Evolutionary conservation across 2,797 vertebrate genomes (phyloP).

Genomic region (Spinibarbus caldwelli): DNA sequence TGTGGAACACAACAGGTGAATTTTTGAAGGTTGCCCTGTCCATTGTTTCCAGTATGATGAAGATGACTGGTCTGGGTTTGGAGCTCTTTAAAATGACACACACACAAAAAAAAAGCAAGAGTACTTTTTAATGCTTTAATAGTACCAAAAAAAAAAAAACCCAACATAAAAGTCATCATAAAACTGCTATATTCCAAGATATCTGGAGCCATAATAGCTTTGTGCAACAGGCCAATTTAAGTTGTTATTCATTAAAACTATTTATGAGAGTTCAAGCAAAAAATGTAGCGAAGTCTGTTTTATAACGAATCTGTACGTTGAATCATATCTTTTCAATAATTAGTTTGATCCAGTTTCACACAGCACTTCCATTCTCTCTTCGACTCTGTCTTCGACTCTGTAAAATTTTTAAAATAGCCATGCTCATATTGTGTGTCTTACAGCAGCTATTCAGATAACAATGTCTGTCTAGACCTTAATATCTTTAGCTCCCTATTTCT

Average conservation of each 20-base stretch:
- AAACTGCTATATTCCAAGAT: too few species aligned
- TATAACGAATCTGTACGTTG: not conserved
- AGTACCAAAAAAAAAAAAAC: too few species aligned
- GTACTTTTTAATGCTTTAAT: too few species aligned
- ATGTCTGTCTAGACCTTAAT: slow-evolving; percentile 10
- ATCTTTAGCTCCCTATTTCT: not conserved
- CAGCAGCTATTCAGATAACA: slow-evolving; percentile 20
- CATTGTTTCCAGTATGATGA: not conserved
- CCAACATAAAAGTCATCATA: not conserved
- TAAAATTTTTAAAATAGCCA: not conserved
- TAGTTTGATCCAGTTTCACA: not conserved
- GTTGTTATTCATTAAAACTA: not conserved
- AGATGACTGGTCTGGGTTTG: too few species aligned
- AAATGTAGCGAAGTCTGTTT: not conserved
- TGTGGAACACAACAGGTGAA: not conserved
- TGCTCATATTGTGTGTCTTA: slow-evolving; percentile 4
- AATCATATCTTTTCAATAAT: not conserved
- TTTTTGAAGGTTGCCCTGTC: not conserved
- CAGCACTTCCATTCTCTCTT: not conserved
- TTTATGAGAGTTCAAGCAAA: not conserved
- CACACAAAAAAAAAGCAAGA: too few species aligned
- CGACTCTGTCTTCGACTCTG: too few species aligned
- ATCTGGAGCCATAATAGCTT: too few species aligned
- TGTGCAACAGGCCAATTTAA: not conserved
- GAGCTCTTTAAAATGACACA: too few species aligned